Evolutionary conservation across 2,888 invertebrate species (phyloP), one percentile per base, ranked within the genome.

Genomic region (Apoda limacodes): DNA sequence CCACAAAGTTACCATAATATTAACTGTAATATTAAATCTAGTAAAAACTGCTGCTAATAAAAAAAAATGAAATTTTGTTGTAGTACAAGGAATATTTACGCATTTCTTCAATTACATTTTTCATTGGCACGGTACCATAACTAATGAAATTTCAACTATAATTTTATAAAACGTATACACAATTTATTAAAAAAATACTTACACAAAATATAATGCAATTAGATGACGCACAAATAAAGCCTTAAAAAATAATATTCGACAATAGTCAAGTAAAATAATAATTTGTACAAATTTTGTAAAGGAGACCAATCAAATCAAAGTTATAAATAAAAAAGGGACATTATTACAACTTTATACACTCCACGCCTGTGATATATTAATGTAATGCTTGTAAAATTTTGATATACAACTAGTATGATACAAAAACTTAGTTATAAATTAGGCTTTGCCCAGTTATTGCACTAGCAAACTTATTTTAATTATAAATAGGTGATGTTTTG

Each of bases 391-490:
- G 55, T 40, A 50, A 50, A 55, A 48, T 43, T 41, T 40, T 55
- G 57, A 50, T 53, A 53, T 49, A 55, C 57, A 52, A 57, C 55
- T 63, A 57, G 66, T 74, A 69, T 61, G 55, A 69, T 75, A 74
- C 68, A 75, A 74, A 66, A 67, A 50, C 58, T 60, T 59, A 52
- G 59, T 54, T 61, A 63, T 65, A 69, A 58, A 48, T 57, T 68
- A 76, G 80, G 80, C 80, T 80, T 74, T 74, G 80, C 80, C 80
- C 58, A 53, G 65, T 74, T 80, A 80, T 80, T 80, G 80, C 80
- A 80, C 80, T 72, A 68, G 64, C 57, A 62, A 61, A 69, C 59
- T 71, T 69, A 68, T 64, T 62, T 62, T 60, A 60, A 61, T 63
- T 57, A 54, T 66, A 60, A 34, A 59, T 51, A 52, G 52, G 60